Evolutionary conservation across 2,797 vertebrate genomes (phyloP).

Genomic region (Carduelis carduelis): DNA sequence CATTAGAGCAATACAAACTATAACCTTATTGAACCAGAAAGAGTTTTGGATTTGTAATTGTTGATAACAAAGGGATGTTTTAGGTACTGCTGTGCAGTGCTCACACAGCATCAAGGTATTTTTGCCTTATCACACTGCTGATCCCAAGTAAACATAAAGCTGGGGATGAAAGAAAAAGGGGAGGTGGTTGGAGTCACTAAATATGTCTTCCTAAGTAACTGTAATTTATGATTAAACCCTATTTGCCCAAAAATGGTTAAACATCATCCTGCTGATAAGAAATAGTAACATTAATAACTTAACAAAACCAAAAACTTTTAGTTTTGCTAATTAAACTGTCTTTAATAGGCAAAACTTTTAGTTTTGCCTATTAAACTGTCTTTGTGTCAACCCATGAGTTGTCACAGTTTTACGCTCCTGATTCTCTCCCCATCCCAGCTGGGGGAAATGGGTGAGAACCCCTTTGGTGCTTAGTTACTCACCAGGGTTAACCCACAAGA

Average conservation of each 20-base stretch:
- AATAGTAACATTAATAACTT: neutral
- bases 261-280: neutral
- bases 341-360: too few relatives aligned
- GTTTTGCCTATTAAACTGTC: neutral
- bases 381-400: neutral
- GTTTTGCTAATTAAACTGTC: neutral
- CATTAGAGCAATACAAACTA: neutral
- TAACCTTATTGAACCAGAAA: neutral
- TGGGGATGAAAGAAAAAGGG: neutral
- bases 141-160: neutral
- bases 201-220: neutral
- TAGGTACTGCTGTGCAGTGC: neutral
- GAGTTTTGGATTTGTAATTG: neutral
- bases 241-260: neutral
- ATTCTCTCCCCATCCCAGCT: neutral
- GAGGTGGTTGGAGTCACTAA: neutral
- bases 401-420: neutral
- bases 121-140: neutral
- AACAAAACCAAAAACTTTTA: too few relatives aligned
- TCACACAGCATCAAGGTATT: neutral
- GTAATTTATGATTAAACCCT: neutral
- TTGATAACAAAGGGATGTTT: neutral
- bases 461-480: neutral
- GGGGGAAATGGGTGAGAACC: fast-evolving
- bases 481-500: neutral